Base-by-base conservation (phyloP, 2,888 invertebrate genomes). In the Oegoconia quadripuncta region DNA sequence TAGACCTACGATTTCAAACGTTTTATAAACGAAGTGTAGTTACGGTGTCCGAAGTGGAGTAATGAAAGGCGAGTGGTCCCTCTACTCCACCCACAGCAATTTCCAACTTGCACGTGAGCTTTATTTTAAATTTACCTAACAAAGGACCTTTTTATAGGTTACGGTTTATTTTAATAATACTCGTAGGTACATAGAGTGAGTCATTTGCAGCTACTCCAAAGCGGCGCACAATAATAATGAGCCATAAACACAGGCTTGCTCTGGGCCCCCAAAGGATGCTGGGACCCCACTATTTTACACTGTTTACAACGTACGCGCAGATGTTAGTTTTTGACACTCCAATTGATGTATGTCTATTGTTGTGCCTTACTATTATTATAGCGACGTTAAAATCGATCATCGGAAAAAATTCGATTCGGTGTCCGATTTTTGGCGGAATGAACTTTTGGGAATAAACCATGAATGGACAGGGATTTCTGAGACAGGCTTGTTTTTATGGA, bases 301-400 rank as follows among this genome's bases (percentile, higher is more conserved):
- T 82, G 80, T 83, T 82, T 82, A 80, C 76, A 78, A 73, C 75
- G 76, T 68, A 70, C 68, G 80, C 79, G 86, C 86, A 87, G 87
- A 87, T 87, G 87, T 83, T 84, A 84, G 84, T 86, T 86, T 87
- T 86, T 87, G 87, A 87, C 87, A 86, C 86, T 82, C 56, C 73
- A 80, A 83, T 87, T 86, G 84, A 87, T 87, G 86, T 83, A 80
- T 74, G 68, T 70, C 76, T 65, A 68, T 87, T 86, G 83, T 84
- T 84, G 53, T 54, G 56, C 61, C 57, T 52, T 49, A 49, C 72
- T 66, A 73, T 78, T 79, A 83, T 84, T 82, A 73, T 65, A 63
- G 59, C 64, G 55, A 65, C 57, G 70, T 68, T 74, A 80, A 80
- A 83, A 84, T 74, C 74, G 67, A 72, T 71, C 47, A 51, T 43